A percentile compares a stretch with the other conserved stretches of the same genome.
phyloP scores from a whole-genome alignment of 2,797 vertebrate species.

The Huso huso region DNA sequence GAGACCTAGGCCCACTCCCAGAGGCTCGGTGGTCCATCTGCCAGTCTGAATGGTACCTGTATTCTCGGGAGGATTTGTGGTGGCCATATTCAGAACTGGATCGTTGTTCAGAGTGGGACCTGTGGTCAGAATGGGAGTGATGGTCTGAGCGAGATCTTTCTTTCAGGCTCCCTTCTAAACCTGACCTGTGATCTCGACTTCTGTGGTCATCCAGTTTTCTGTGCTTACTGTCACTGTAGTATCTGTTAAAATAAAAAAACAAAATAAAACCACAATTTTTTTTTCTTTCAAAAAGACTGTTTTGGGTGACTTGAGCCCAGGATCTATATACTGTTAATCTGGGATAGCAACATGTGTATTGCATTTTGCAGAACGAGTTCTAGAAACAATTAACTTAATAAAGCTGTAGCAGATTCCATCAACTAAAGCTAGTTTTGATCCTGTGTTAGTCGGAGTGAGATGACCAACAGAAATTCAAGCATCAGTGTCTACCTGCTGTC shows the following conservation, averaged over 20 bases:
- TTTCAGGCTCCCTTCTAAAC: constrained; percentile 69
- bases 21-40: constrained; percentile 83
- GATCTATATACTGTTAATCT: neutral
- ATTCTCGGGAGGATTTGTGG: constrained; percentile 76
- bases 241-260: constrained; percentile 34
- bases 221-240: constrained; percentile 80
- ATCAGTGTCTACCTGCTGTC: constrained; percentile 34
- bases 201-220: constrained; percentile 87
- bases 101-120: constrained; percentile 53
- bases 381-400: neutral
- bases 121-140: constrained; percentile 59
- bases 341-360: neutral
- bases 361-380: neutral
- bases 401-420: neutral
- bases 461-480: neutral
- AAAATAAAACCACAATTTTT: no score
- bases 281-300: no score
- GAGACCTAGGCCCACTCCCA: constrained; percentile 78
- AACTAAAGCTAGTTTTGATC: constrained; percentile 3
- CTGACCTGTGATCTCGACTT: constrained; percentile 76
- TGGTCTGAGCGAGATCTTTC: constrained; percentile 67
- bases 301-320: neutral
- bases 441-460: neutral
- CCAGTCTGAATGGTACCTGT: constrained; percentile 93
- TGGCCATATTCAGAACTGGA: constrained; percentile 68